A percentile compares a stretch with the other conserved stretches of the same genome.
These are phyloP conservation scores for Caranx ignobilis DNA, from an alignment of 2,113 vertebrate species.

Conservation along the genomic window DNA sequence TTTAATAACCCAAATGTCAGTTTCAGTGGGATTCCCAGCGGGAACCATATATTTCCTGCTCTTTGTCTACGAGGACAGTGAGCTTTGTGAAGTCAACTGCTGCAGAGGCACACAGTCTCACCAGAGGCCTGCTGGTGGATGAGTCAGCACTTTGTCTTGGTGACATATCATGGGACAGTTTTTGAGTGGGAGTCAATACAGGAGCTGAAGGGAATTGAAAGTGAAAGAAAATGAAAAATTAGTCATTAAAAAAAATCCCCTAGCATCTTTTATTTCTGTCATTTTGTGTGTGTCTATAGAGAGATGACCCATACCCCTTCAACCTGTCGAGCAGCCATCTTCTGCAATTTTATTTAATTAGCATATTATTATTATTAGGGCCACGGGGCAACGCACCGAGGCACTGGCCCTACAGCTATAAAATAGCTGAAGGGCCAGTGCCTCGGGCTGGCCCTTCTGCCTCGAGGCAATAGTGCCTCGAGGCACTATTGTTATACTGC, in stretches of 20 bases:
- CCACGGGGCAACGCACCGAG: no score
- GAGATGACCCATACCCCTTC: no score
- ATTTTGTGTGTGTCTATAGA: no score
- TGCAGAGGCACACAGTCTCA: background rate
- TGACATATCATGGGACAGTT: background rate
- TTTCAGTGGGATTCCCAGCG: conserved; percentile 5
- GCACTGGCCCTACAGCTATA: no score
- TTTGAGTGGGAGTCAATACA: background rate
- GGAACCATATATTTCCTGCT: background rate
- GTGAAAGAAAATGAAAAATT: background rate
- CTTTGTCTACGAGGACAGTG: background rate
- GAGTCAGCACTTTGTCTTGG: background rate
- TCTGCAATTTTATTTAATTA: no score
- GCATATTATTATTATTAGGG: no score
- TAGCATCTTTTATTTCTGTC: no score
- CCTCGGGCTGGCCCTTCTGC: no score
- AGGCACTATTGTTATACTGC: no score
- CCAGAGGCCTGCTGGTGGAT: background rate
- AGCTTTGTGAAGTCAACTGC: conserved; percentile 6
- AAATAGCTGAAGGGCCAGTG: no score
- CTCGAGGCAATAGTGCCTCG: no score
- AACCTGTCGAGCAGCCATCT: no score
- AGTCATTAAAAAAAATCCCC: background rate
- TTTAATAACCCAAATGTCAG: conserved; percentile 31
- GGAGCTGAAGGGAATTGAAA: background rate